phyloP scores from a whole-genome alignment of 2,113 vertebrate genomes.

The Strigops habroptila region DNA sequence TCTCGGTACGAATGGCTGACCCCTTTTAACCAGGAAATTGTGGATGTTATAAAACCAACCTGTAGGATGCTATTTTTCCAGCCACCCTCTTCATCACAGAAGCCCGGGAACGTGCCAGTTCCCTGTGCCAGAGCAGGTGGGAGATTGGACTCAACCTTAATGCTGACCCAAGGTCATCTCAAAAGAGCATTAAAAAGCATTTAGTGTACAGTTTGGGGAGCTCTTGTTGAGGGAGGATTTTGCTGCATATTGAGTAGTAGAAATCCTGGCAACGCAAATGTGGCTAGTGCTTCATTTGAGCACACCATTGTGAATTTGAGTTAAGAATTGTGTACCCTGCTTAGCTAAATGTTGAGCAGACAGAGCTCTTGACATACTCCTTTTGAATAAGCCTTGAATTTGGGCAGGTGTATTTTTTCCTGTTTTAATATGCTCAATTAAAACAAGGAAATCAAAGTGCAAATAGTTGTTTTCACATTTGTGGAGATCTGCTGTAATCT shows the following conservation, averaged over 20 bases:
- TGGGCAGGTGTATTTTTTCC: neutral
- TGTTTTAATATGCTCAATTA: neutral
- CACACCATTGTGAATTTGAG: neutral
- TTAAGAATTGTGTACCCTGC: neutral
- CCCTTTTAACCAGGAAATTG: neutral
- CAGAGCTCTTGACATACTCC: neutral
- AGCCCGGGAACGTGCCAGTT: neutral
- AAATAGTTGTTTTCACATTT: neutral
- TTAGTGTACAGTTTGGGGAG: neutral
- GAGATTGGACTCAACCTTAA: neutral
- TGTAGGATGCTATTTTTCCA: neutral
- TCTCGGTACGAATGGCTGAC: neutral
- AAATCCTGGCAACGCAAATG: neutral
- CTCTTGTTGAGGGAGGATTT: conserved; percentile 16
- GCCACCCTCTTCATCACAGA: neutral
- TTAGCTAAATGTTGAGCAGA: neutral
- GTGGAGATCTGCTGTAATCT: neutral
- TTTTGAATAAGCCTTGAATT: neutral
- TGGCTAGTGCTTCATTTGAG: neutral
- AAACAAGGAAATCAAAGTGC: neutral
- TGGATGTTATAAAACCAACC: neutral
- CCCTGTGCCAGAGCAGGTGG: neutral
- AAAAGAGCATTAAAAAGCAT: conserved; percentile 16
- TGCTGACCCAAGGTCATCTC: neutral
- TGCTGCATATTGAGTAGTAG: neutral